phyloP scores from a whole-genome alignment of 2,113 vertebrate species.

The Aphyosemion australe region DNA sequence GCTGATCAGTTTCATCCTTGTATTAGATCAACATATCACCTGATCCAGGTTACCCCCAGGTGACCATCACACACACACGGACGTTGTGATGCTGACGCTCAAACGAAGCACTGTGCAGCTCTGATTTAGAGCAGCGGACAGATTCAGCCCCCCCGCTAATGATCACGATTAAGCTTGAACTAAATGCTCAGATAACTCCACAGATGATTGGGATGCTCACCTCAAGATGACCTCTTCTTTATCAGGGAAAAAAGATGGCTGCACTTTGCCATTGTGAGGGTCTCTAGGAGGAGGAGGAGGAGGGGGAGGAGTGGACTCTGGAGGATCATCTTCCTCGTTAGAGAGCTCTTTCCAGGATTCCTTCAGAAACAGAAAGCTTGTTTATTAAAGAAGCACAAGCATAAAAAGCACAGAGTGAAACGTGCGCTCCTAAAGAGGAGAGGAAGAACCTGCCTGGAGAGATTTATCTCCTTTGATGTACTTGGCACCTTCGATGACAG shows the following conservation, averaged over 20 bases:
- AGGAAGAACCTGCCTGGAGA: constrained; percentile 80
- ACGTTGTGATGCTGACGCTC: no score
- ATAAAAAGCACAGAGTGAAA: neutral
- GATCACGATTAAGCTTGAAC: no score
- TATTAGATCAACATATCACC: no score
- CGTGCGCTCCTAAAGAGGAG: neutral
- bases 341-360: constrained; percentile 95
- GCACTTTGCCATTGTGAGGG: constrained; percentile 82
- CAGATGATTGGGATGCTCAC: constrained; percentile 40
- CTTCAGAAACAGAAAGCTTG: constrained; percentile 62
- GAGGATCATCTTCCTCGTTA: constrained; percentile 92
- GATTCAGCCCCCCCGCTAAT: no score
- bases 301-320: constrained; percentile 87
- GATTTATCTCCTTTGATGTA: constrained; percentile 92
- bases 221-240: constrained; percentile 49
- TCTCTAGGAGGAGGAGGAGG: constrained; percentile 83
- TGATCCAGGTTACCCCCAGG: no score
- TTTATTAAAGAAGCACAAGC: neutral
- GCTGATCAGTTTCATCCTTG: no score
- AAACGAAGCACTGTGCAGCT: no score
- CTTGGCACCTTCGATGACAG: constrained; percentile 93
- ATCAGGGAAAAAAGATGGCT: constrained; percentile 66
- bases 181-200: neutral
- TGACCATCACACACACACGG: no score
- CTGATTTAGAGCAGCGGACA: no score